Evolutionary conservation across 2,113 vertebrate genomes (phyloP), one percentile per base, ranked within the genome.

Genomic region (Mormyrus iriodes): DNA sequence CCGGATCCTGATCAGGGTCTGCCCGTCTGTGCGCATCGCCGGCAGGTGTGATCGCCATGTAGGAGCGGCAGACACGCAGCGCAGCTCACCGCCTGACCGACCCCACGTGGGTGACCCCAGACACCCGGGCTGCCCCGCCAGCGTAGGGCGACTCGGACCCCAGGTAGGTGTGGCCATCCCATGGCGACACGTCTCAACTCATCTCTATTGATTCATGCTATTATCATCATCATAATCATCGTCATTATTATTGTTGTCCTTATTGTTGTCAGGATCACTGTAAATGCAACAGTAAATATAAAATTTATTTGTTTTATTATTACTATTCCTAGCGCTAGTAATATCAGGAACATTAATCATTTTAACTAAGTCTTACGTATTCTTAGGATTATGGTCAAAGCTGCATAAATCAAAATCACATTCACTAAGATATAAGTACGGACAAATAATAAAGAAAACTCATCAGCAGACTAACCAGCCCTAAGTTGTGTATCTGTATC

Each of bases 41-140:
- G 21, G 90, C 90, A 88, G 90, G 87, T 88, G 90, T 85, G 87
- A 90, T 88, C 52, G 69, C 73, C 85, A 90, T 90, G 89, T 90
- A 87, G 46, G 65, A 87, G 65, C 84, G 19, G 17, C 55, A 53
- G 76, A 79, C 88, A 52, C 85, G 93, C 90, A 93, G 92, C 93
- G 42, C 42, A 90, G 91, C 92, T 93, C 93, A 93, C 93, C 93
- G 94, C 92, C 93, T 95, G 61, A 69, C 35, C 73, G 94, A 95
- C 93, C 92, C 93, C 95, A 95, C 95, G 94, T 94, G 94, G 94
- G 94, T 94, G 94, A 96, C 95, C 95, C 94, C 93, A 94, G 93
- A 93, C 94, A 94, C 94, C 93, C 92, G 1, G 91, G 92, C 92
- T 92, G 90, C 92, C 49, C 27, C 90, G 92, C 92, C 90, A 92